A percentile compares a stretch with the other conserved stretches of the same genome.
These are phyloP conservation scores for Condylura cristata DNA, from an alignment of 2,113 vertebrate genomes.

Conservation along the genomic window DNA sequence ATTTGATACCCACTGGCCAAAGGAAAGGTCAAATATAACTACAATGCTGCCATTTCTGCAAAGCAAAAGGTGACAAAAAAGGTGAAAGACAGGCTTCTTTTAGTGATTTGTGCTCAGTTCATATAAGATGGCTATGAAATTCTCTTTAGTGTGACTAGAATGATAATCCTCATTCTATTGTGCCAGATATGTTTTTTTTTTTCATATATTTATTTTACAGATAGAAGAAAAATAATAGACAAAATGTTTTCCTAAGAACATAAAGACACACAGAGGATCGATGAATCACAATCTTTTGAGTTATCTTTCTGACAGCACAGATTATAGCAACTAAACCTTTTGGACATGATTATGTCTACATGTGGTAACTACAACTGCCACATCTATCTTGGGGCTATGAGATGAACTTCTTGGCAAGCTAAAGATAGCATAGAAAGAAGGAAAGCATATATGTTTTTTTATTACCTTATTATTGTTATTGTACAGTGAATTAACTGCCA, in stretches of 20 bases:
- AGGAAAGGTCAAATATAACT: slow-evolving; percentile 83
- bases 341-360: background rate
- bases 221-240: background rate
- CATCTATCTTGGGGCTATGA: too few relatives aligned
- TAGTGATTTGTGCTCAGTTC: slow-evolving; percentile 37
- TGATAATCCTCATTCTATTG: background rate
- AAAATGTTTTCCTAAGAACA: background rate
- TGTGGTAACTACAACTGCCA: background rate
- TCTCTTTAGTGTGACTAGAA: background rate
- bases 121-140: background rate
- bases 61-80: slow-evolving; percentile 62
- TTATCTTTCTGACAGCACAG: background rate
- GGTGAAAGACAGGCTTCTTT: slow-evolving; percentile 32
- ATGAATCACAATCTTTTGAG: background rate
- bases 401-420: background rate
- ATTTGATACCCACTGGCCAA: slow-evolving; percentile 74
- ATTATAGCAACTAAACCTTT: background rate
- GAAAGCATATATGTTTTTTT: background rate
- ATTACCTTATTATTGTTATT: background rate
- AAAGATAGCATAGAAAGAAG: background rate
- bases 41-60: slow-evolving; percentile 82
- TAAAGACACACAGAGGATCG: background rate
- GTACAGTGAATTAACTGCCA: background rate
- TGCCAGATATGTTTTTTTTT: background rate
- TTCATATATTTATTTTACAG: slow-evolving; percentile 2